Percentiles rank a stretch among this genome's conserved stretches.
Evolutionary conservation across 2,797 vertebrate species (phyloP).

Genomic region (Oreortyx pictus): DNA sequence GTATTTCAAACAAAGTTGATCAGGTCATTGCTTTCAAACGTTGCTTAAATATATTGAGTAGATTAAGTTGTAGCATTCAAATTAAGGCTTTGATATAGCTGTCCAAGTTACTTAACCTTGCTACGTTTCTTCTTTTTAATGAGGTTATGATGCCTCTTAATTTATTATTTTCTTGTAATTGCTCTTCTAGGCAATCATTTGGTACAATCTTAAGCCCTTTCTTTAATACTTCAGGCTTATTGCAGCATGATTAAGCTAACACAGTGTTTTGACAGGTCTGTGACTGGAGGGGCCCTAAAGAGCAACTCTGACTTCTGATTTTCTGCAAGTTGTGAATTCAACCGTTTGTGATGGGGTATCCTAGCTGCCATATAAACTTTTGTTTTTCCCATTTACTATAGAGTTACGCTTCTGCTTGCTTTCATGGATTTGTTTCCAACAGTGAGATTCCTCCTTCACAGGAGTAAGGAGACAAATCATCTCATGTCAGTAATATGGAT

Average conservation of each 20-base stretch:
- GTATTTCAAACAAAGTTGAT: neutral
- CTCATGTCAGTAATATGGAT: neutral
- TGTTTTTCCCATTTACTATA: neutral
- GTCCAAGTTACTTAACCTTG: neutral
- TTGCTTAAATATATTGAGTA: neutral
- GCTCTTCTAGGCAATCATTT: neutral
- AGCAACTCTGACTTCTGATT: neutral
- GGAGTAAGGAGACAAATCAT: neutral
- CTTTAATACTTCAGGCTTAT: neutral
- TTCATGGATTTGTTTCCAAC: neutral
- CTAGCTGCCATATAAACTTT: neutral
- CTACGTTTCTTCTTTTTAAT: neutral
- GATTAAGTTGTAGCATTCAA: neutral
- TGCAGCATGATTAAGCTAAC: constrained; percentile 38
- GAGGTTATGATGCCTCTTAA: neutral
- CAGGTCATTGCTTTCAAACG: neutral
- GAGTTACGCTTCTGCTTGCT: neutral
- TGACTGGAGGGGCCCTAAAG: neutral
- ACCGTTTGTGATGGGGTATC: neutral
- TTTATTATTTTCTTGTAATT: neutral
- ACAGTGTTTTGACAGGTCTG: constrained; percentile 11
- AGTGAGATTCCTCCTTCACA: neutral
- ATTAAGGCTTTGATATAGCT: neutral
- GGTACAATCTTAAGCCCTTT: constrained; percentile 27
- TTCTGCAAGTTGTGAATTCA: neutral